Conservation (phyloP, 2,113 vertebrate genomes). For the Edolisoma coerulescens region DNA sequence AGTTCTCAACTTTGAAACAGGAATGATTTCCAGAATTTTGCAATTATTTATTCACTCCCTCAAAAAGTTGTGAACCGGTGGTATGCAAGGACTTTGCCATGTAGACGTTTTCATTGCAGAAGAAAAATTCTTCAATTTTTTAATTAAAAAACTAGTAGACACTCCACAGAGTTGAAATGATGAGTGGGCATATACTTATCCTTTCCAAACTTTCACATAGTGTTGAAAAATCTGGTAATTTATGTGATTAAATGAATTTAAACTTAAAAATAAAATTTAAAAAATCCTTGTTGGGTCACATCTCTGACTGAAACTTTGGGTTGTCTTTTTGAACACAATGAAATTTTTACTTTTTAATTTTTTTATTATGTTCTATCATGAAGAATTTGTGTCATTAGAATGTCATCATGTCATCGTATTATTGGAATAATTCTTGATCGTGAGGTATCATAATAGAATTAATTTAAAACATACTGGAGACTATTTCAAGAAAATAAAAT, state of each 20-base stretch:
- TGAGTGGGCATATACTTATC: fast-evolving
- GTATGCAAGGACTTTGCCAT: background rate
- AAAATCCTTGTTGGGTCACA: background rate
- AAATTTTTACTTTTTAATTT: background rate
- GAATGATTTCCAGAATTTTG: background rate
- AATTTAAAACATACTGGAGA: background rate
- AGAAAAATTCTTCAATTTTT: background rate
- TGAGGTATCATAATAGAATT: background rate
- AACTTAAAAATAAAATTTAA: background rate
- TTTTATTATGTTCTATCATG: background rate
- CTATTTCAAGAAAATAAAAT: background rate
- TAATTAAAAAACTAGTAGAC: background rate
- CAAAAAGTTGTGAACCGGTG: too few species aligned
- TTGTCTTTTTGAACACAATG: background rate
- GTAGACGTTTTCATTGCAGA: background rate
- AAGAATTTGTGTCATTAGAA: background rate
- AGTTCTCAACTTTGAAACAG: background rate
- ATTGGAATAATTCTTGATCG: background rate
- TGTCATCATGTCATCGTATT: background rate
- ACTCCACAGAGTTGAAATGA: background rate
- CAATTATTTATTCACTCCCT: background rate
- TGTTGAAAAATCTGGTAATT: background rate
- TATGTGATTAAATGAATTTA: background rate
- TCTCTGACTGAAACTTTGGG: background rate
- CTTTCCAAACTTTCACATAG: background rate